Conservation (phyloP, 2,888 invertebrate genomes). For the Lobophora halterata region DNA sequence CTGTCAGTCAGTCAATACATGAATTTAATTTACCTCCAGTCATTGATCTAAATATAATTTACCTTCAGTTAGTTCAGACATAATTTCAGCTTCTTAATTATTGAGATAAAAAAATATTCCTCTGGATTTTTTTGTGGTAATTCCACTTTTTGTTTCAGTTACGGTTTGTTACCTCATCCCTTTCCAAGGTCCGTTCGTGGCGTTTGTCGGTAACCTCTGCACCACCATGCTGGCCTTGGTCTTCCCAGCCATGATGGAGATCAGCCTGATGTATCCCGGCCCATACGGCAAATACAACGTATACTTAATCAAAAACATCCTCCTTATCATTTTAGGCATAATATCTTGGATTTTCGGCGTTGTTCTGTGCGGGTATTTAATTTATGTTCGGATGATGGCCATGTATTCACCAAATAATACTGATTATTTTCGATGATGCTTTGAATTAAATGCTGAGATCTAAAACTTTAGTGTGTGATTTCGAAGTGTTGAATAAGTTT, state of each 20-base stretch:
- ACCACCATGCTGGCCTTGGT: conserved; percentile 51
- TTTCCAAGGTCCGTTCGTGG: conserved; percentile 58
- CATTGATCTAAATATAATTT: too few relatives aligned
- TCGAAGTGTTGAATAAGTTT: too few relatives aligned
- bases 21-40: too few relatives aligned
- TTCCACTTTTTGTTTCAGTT: conserved; percentile 45
- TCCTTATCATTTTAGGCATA: conserved; percentile 43
- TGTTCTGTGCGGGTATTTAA: conserved; percentile 41
- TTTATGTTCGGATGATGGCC: conserved; percentile 45
- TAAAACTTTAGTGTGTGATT: too few relatives aligned
- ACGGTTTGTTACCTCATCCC: conserved; percentile 47
- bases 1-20: too few relatives aligned
- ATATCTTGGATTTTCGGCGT: conserved; percentile 41
- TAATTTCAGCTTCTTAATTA: too few relatives aligned
- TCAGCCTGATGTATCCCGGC: conserved; percentile 51
- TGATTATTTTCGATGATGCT: conserved; percentile 32
- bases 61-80: too few relatives aligned
- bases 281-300: conserved; percentile 44
- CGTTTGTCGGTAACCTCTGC: conserved; percentile 59
- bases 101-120: neutral
- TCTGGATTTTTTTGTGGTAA: too few relatives aligned
- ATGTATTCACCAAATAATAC: conserved; percentile 34
- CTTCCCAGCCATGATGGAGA: conserved; percentile 60
- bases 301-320: conserved; percentile 44
- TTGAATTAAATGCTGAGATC: too few relatives aligned